A percentile compares a stretch with the other conserved stretches of the same genome.
These are phyloP conservation scores for Pollenia griseotomentosa DNA, from an alignment of 2,888 invertebrate species.

Conservation along the genomic window DNA sequence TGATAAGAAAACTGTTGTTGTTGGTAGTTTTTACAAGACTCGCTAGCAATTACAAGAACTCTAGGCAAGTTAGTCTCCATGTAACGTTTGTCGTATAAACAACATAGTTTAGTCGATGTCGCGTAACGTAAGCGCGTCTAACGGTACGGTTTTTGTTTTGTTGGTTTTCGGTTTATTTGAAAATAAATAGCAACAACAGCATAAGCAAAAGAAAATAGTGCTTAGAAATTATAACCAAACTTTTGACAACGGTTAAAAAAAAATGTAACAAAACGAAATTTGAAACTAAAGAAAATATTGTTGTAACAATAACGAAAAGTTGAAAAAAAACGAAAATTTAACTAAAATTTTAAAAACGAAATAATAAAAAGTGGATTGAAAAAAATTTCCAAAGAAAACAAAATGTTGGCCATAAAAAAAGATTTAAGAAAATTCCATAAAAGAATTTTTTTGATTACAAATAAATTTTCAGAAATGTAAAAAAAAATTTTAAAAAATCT, in stretches of 20 bases:
- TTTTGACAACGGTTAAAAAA: slow-evolving; percentile 14
- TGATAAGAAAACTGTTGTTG: slow-evolving; percentile 35
- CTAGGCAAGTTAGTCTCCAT: slow-evolving; percentile 78
- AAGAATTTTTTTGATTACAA: slow-evolving; percentile 17
- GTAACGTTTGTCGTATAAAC: slow-evolving; percentile 79
- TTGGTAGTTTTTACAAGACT: slow-evolving; percentile 71
- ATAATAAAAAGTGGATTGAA: not conserved
- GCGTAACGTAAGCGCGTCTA: slow-evolving; percentile 66
- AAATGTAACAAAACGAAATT: slow-evolving; percentile 40
- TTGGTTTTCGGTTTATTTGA: slow-evolving; percentile 56
- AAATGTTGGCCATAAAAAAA: slow-evolving; percentile 19
- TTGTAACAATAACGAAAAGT: slow-evolving; percentile 32
- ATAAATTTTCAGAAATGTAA: not conserved
- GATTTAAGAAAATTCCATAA: slow-evolving; percentile 8
- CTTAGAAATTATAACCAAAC: slow-evolving; percentile 38
- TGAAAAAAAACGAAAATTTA: slow-evolving; percentile 29
- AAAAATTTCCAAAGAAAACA: slow-evolving; percentile 12
- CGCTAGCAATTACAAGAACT: slow-evolving; percentile 73
- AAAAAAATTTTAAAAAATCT: not conserved
- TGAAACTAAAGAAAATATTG: slow-evolving; percentile 29
- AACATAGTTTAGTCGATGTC: slow-evolving; percentile 75
- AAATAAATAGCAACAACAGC: slow-evolving; percentile 47
- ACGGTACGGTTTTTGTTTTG: slow-evolving; percentile 67
- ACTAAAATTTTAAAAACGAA: slow-evolving; percentile 5
- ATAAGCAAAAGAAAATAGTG: slow-evolving; percentile 22